Conservation (phyloP, 2,888 invertebrate species). For the Netelia inedita region DNA sequence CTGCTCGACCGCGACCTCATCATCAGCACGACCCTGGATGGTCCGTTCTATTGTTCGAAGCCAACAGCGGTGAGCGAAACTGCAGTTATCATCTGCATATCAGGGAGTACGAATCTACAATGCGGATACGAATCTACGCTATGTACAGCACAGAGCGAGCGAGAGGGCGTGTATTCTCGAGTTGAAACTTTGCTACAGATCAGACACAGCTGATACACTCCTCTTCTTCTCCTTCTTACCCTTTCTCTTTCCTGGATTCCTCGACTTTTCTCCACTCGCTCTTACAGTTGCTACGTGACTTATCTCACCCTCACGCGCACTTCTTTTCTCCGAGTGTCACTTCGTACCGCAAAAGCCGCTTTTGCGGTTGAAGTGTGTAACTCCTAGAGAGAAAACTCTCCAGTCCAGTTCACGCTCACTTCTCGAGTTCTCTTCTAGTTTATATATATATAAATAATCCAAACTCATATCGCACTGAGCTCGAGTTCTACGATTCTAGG, state of each 20-base stretch:
- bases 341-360: conserved; percentile 41
- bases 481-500: background rate
- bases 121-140: conserved; percentile 27
- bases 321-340: conserved; percentile 52
- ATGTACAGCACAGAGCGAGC: background rate
- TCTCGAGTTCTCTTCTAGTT: conserved; percentile 35
- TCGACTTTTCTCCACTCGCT: conserved; percentile 40
- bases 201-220: conserved; percentile 38
- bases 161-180: conserved; percentile 17
- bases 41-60: conserved; percentile 35
- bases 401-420: conserved; percentile 43
- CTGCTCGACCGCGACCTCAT: conserved; percentile 37
- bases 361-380: conserved; percentile 47
- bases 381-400: conserved; percentile 44
- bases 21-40: conserved; percentile 25
- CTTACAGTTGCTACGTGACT: conserved; percentile 55
- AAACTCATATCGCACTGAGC: conserved; percentile 14
- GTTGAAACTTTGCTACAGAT: conserved; percentile 56
- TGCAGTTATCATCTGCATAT: conserved; percentile 41
- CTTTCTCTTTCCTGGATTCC: conserved; percentile 4
- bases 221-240: background rate
- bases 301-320: conserved; percentile 42
- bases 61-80: conserved; percentile 23
- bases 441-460: conserved; percentile 11
- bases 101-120: conserved; percentile 26